phyloP scores from a whole-genome alignment of 2,888 invertebrate genomes.

The Drosophila multiciliata region DNA sequence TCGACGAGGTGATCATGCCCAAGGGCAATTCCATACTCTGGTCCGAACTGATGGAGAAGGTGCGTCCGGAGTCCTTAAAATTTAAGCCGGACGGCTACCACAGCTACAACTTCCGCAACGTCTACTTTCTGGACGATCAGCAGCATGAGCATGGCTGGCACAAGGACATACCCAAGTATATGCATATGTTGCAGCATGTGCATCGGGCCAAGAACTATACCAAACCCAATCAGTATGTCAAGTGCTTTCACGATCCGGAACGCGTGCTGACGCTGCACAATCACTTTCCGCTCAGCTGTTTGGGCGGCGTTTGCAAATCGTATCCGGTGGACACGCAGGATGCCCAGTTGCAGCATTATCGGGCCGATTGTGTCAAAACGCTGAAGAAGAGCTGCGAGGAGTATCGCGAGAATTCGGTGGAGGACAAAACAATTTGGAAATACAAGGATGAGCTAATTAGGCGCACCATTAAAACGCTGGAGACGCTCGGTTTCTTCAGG shows the following conservation, averaged over 20 bases:
- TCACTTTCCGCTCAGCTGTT: conserved; percentile 95
- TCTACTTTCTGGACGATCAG: conserved; percentile 96
- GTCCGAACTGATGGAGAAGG: conserved; percentile 91
- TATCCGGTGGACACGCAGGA: conserved; percentile 92
- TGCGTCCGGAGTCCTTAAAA: conserved; percentile 88
- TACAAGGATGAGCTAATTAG: conserved; percentile 91
- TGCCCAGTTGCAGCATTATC: conserved; percentile 97
- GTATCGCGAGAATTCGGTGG: conserved; percentile 92
- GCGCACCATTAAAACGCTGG: conserved; percentile 89
- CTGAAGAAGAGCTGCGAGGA: conserved; percentile 93
- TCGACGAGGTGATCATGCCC: conserved; percentile 98
- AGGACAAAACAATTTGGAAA: conserved; percentile 95
- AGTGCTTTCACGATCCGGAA: conserved; percentile 97
- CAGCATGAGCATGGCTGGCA: conserved; percentile 92
- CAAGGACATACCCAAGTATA: conserved; percentile 92
- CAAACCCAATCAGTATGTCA: conserved; percentile 96
- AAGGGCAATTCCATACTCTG: conserved; percentile 89
- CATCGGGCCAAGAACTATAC: conserved; percentile 96
- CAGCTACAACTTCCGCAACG: conserved; percentile 94
- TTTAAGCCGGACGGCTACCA: conserved; percentile 87
- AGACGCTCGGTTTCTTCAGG: conserved; percentile 89
- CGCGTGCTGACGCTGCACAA: conserved; percentile 95
- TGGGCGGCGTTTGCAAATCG: conserved; percentile 93
- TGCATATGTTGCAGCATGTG: conserved; percentile 97
- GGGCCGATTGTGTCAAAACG: conserved; percentile 95